Conservation (phyloP, 2,797 vertebrate species). For the Morus bassanus region DNA sequence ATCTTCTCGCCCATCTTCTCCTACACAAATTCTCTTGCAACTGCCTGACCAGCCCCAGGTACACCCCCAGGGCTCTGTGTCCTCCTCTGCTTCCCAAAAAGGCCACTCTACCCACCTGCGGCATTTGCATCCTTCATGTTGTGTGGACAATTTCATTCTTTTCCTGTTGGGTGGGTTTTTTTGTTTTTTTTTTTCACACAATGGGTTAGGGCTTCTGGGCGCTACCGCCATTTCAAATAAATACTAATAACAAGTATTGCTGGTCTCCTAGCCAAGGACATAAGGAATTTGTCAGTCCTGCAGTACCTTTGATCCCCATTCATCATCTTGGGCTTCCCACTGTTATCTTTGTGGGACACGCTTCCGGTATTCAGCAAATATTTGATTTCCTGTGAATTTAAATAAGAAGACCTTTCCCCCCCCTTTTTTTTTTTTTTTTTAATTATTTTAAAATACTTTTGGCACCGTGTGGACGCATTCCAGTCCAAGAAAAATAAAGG, state of each 20-base stretch:
- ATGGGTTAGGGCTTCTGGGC: not conserved
- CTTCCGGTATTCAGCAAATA: conserved; percentile 64
- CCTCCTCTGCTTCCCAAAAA: not conserved
- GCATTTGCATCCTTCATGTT: not conserved
- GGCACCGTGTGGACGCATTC: not conserved
- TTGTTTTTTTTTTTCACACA: not conserved
- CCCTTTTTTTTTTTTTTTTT: not conserved
- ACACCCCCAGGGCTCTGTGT: not conserved
- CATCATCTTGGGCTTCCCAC: conserved; percentile 15
- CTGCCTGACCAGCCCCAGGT: not conserved
- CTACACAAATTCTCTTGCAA: not conserved
- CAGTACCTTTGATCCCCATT: conserved; percentile 36
- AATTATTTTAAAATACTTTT: not conserved
- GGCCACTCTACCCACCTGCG: not conserved
- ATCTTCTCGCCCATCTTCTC: not conserved
- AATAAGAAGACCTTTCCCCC: conserved; percentile 28
- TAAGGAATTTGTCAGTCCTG: not conserved
- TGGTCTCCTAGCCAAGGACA: not conserved
- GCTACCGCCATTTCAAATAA: accelerated
- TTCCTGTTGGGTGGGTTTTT: not conserved
- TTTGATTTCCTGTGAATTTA: conserved; percentile 66
- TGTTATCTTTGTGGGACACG: conserved; percentile 58
- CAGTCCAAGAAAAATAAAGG: conserved; percentile 40
- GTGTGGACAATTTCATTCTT: not conserved
- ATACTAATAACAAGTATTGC: not conserved